These are phyloP conservation scores for Carassius carassius DNA, from an alignment of 2,113 vertebrate species.

Conservation along the genomic window DNA sequence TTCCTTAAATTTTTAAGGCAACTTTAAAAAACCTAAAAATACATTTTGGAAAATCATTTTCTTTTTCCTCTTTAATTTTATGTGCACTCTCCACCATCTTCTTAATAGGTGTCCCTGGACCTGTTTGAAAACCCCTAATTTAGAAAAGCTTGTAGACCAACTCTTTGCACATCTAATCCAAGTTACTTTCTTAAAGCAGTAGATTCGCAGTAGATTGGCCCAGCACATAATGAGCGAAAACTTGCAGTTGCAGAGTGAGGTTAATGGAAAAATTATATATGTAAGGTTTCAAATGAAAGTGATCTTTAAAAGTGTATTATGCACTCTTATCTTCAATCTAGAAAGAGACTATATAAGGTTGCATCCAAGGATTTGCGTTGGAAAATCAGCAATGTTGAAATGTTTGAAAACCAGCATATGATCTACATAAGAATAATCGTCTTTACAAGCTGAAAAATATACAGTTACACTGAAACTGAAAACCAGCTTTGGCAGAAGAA, in stretches of 20 bases:
- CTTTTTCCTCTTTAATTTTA: not conserved
- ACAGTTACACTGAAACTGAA: not conserved
- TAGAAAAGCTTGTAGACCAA: not conserved
- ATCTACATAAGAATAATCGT: not conserved
- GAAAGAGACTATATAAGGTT: not conserved
- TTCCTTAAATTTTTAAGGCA: not conserved
- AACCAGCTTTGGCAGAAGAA: constrained; percentile 21
- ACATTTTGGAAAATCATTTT: too few relatives aligned
- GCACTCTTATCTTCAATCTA: not conserved
- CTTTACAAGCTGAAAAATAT: not conserved
- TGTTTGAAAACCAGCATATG: not conserved
- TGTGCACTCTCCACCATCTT: not conserved
- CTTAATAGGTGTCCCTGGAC: not conserved
- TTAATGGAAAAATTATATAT: not conserved
- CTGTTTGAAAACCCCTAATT: not conserved
- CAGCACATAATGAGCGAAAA: not conserved
- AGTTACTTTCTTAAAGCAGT: not conserved
- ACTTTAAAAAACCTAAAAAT: not conserved
- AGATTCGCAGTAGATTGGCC: not conserved
- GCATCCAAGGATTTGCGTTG: not conserved
- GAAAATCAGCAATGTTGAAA: not conserved
- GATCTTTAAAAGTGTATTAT: not conserved
- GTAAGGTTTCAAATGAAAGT: not conserved
- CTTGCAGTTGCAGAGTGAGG: not conserved
- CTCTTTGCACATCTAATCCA: not conserved